phyloP scores from a whole-genome alignment of 2,113 vertebrate species.

The Hypanus sabinus region DNA sequence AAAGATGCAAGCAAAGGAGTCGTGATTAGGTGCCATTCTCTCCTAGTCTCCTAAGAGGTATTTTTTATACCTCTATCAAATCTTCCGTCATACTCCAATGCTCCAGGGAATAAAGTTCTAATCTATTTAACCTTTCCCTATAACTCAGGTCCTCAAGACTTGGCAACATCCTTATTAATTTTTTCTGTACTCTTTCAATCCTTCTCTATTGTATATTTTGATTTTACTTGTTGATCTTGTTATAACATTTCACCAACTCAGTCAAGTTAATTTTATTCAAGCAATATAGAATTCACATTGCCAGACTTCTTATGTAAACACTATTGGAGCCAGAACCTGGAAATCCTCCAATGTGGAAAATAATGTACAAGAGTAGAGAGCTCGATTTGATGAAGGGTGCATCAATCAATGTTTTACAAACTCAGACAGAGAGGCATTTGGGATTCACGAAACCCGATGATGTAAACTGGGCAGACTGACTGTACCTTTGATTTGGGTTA shows the following conservation, averaged over 20 bases:
- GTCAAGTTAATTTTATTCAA: not conserved
- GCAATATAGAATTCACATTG: not conserved
- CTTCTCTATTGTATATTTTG: not conserved
- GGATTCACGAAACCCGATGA: not conserved
- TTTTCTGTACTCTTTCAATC: too few relatives aligned
- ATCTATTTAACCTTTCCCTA: too few relatives aligned
- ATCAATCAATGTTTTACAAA: not conserved
- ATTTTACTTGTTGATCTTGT: not conserved
- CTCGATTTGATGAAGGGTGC: not conserved
- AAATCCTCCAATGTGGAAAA: not conserved
- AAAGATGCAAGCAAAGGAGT: too few relatives aligned
- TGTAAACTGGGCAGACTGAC: not conserved
- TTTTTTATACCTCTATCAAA: too few relatives aligned
- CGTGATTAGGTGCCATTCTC: too few relatives aligned
- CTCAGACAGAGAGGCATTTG: not conserved
- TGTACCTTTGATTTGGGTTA: not conserved
- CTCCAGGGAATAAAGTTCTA: too few relatives aligned
- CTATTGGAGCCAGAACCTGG: not conserved
- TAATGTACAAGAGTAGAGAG: not conserved
- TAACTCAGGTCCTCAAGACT: too few relatives aligned
- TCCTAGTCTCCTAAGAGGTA: too few relatives aligned
- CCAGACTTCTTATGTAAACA: conserved; percentile 13
- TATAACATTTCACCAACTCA: not conserved
- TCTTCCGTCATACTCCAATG: too few relatives aligned
- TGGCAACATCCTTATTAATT: too few relatives aligned